A percentile compares a stretch with the other conserved stretches of the same genome.
These are phyloP conservation scores for Colinus virginianus DNA, from an alignment of 2,113 vertebrate genomes.

Conservation along the genomic window DNA sequence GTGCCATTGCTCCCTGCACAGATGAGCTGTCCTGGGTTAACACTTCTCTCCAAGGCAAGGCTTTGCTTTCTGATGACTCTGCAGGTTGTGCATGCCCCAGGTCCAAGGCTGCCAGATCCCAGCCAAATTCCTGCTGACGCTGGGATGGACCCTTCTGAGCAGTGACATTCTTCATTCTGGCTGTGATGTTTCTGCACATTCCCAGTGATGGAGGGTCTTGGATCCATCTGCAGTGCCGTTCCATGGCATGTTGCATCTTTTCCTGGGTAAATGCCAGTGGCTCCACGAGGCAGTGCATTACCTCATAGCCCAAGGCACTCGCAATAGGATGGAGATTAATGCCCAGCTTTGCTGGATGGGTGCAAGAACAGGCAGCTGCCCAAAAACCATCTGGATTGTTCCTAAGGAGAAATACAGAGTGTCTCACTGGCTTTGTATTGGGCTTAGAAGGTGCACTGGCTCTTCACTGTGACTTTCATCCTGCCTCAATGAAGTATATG, in stretches of 20 bases:
- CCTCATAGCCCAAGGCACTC: background rate
- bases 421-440: rapidly evolving
- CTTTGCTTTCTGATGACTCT: background rate
- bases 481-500: rapidly evolving
- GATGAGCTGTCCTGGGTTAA: background rate
- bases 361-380: background rate
- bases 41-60: background rate
- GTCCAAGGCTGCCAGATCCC: background rate
- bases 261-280: background rate
- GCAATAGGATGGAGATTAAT: background rate
- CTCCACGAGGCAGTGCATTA: rapidly evolving
- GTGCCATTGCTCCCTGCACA: background rate
- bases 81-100: background rate
- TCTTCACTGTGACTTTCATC: background rate
- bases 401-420: background rate
- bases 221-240: background rate
- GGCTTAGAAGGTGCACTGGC: background rate
- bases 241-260: background rate
- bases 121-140: background rate
- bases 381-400: background rate
- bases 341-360: rapidly evolving
- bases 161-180: background rate
- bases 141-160: background rate
- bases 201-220: rapidly evolving
- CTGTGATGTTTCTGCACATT: background rate